phyloP scores from a whole-genome alignment of 2,888 invertebrate genomes.

The Parnassius orleans region DNA sequence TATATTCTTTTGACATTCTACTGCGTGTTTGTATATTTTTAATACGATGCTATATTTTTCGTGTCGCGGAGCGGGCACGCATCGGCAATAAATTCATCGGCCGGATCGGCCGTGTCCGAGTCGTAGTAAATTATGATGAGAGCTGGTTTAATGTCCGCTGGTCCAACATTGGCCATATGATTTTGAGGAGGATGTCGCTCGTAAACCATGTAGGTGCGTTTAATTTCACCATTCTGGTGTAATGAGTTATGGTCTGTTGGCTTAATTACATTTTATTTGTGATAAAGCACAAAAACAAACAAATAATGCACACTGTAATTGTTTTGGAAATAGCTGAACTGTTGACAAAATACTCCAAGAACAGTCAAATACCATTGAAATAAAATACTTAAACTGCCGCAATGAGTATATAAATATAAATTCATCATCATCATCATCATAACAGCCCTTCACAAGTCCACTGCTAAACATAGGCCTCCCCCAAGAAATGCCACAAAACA shows the following conservation, averaged over 20 bases:
- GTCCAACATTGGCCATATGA: slow-evolving; percentile 35
- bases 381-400: too few relatives aligned
- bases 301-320: slow-evolving; percentile 1
- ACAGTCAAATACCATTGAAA: too few relatives aligned
- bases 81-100: slow-evolving; percentile 71
- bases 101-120: slow-evolving; percentile 61
- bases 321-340: too few relatives aligned
- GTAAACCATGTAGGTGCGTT: slow-evolving; percentile 72
- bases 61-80: slow-evolving; percentile 51
- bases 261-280: slow-evolving; percentile 36
- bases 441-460: too few relatives aligned
- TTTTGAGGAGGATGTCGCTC: slow-evolving; percentile 70
- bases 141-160: slow-evolving; percentile 61
- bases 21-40: slow-evolving; percentile 48
- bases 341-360: too few relatives aligned
- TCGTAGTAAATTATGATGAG: slow-evolving; percentile 76
- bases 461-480: too few relatives aligned
- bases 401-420: too few relatives aligned
- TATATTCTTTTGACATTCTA: slow-evolving; percentile 26
- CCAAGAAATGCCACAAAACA: too few relatives aligned
- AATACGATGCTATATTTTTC: slow-evolving; percentile 62
- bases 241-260: slow-evolving; percentile 55
- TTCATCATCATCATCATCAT: too few relatives aligned
- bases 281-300: slow-evolving; percentile 15
- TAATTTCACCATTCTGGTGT: slow-evolving; percentile 72